Conservation (phyloP, 1,140 invertebrate species). For the Diabrotica undecimpunctata region DNA sequence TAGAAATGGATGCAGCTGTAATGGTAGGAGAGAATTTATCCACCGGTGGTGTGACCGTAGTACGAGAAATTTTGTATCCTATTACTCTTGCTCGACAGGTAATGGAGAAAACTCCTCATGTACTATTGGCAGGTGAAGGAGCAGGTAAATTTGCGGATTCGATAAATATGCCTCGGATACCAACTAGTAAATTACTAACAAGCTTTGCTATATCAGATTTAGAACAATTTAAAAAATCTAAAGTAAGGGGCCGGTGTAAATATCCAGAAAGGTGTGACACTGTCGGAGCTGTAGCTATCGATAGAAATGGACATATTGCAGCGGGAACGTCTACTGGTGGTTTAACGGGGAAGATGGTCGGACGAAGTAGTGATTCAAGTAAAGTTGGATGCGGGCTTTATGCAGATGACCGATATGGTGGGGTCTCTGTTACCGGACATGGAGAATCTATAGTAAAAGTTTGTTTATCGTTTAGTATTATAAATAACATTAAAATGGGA, state of each 20-base stretch:
- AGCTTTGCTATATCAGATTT: slow-evolving; percentile 59
- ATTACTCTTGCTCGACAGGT: slow-evolving; percentile 64
- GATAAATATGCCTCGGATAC: slow-evolving; percentile 54
- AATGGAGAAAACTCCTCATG: slow-evolving; percentile 72
- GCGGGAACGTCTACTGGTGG: slow-evolving; percentile 83
- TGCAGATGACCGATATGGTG: slow-evolving; percentile 43
- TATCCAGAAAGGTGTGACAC: slow-evolving; percentile 50
- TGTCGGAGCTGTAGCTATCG: slow-evolving; percentile 80
- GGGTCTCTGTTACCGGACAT: slow-evolving; percentile 49
- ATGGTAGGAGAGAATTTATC: not conserved
- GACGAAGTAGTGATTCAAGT: slow-evolving; percentile 78
- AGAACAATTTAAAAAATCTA: slow-evolving; percentile 46
- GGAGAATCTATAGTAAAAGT: slow-evolving; percentile 72
- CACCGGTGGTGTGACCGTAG: not conserved
- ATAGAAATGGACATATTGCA: slow-evolving; percentile 64
- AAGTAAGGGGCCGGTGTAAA: not conserved
- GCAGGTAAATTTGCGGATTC: slow-evolving; percentile 67
- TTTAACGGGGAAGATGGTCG: slow-evolving; percentile 74
- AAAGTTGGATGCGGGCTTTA: slow-evolving; percentile 57
- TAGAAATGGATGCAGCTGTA: not conserved
- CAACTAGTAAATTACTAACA: slow-evolving; percentile 63
- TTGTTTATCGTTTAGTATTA: slow-evolving; percentile 70
- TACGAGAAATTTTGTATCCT: not conserved
- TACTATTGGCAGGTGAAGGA: slow-evolving; percentile 65
- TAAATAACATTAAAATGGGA: slow-evolving; percentile 61